Evolutionary conservation across 2,888 invertebrate species (phyloP), one percentile per base, ranked within the genome.

Genomic region (Callinectes sapidus): DNA sequence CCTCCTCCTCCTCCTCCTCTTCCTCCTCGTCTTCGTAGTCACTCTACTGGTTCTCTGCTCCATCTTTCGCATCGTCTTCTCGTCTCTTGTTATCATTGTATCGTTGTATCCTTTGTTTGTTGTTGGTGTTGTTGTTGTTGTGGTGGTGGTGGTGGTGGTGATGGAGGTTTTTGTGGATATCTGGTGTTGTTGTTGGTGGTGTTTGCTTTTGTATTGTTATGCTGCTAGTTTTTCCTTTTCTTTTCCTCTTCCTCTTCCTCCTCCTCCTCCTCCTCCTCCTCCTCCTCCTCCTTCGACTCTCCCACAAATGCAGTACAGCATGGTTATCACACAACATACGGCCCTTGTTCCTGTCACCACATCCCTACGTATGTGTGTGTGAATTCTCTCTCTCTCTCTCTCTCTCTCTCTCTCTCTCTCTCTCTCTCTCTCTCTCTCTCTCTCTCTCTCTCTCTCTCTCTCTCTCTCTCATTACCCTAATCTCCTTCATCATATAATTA

Each of bases 191-290:
- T 48, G 48, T 5, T 48, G 3, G 48, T 48, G 48, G 48, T 48
- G 48, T 48, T 48, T 48, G 48, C 8, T 48, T 0, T 48, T 48
- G 48, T 48, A 10, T 48, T 48, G 48, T 48, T 48, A 10, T 48
- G 39, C 32, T 23, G 3, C 23, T 39, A 18, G 8, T 35, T 14
- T 42, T 42, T 23, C 86, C n/a, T 16, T 13, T 86, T 16, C 86
- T 86, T 6, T 18, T 87, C 42, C 14, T 42, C 54, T n/a, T 35
- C 87, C 14, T 28, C 48, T 14, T 87, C 28, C n/a, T 87, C 28
- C 54, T 54, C 87, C 87, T 54, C 87, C 87, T 87, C 28, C 48
- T 54, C 87, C 18, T 87, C 54, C 87, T 54, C 48, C 13, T 42
- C 54, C 87, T 87, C n/a, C 48, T 87, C 48, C 35, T 87, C 48